phyloP scores from a whole-genome alignment of 2,888 invertebrate species.

The Ophioninae sp. region DNA sequence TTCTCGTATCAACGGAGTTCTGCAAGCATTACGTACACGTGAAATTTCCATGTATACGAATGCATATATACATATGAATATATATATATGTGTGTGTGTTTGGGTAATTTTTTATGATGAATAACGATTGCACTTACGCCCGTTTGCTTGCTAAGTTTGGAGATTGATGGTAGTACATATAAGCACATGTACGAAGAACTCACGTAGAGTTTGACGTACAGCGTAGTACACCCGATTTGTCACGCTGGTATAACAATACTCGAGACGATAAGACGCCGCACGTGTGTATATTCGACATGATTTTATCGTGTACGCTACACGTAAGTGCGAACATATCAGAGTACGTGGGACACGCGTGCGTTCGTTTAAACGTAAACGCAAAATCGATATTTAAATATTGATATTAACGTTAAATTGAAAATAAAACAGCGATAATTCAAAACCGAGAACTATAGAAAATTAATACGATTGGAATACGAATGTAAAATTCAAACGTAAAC shows the following conservation, averaged over 20 bases:
- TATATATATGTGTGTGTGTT: neutral
- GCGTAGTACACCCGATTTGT: constrained; percentile 68
- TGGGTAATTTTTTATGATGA: neutral
- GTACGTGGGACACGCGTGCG: neutral
- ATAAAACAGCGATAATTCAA: no score
- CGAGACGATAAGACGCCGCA: constrained; percentile 58
- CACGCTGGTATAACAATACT: constrained; percentile 70
- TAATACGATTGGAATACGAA: no score
- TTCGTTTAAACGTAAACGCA: neutral
- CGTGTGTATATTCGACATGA: constrained; percentile 17
- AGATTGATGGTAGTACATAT: neutral
- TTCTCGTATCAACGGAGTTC: constrained; percentile 8
- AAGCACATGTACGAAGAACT: constrained; percentile 24
- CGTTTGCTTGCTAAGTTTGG: constrained; percentile 1
- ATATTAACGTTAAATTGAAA: no score
- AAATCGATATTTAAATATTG: no score
- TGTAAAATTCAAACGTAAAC: no score
- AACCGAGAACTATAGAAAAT: no score
- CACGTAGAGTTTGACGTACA: constrained; percentile 68
- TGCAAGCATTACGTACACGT: constrained; percentile 5
- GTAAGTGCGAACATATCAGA: neutral
- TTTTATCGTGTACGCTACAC: constrained; percentile 23
- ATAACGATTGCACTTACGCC: neutral
- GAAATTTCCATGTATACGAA: neutral
- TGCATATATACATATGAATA: neutral